Conservation (phyloP, 2,888 invertebrate genomes). For the Gisinianus flammeolus region DNA sequence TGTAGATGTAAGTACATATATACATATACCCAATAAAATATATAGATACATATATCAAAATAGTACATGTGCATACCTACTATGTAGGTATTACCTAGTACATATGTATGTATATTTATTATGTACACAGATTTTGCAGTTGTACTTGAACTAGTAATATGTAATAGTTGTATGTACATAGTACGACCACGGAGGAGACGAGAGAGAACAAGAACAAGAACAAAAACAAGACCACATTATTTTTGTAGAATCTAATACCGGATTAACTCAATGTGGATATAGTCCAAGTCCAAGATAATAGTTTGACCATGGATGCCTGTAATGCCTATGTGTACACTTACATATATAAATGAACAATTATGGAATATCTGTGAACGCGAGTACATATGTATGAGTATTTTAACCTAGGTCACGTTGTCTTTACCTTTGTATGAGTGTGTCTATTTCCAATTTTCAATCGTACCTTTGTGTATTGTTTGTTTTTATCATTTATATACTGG, state of each 20-base stretch:
- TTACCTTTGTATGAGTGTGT: not conserved
- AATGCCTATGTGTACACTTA: not conserved
- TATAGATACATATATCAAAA: not conserved
- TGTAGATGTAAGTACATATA: not conserved
- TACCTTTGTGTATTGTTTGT: too few species aligned
- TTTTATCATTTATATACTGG: too few species aligned
- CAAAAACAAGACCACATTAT: constrained; percentile 13
- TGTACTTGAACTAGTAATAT: not conserved
- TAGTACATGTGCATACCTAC: not conserved
- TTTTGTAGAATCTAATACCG: constrained; percentile 12
- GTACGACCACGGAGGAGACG: too few species aligned
- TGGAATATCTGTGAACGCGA: not conserved
- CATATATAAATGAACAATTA: not conserved
- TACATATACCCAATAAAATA: not conserved
- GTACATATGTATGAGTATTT: not conserved
- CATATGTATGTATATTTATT: not conserved
- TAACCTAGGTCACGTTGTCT: constrained; percentile 12
- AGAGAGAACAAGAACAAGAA: not conserved
- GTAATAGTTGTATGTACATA: too few species aligned
- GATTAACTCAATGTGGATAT: not conserved
- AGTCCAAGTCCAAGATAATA: not conserved
- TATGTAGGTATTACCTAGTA: too few species aligned
- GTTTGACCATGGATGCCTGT: not conserved
- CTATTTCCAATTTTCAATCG: too few species aligned
- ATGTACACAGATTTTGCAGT: not conserved